Evolutionary conservation across 2,113 vertebrate genomes (phyloP).

Genomic region (Pristiophorus japonicus): DNA sequence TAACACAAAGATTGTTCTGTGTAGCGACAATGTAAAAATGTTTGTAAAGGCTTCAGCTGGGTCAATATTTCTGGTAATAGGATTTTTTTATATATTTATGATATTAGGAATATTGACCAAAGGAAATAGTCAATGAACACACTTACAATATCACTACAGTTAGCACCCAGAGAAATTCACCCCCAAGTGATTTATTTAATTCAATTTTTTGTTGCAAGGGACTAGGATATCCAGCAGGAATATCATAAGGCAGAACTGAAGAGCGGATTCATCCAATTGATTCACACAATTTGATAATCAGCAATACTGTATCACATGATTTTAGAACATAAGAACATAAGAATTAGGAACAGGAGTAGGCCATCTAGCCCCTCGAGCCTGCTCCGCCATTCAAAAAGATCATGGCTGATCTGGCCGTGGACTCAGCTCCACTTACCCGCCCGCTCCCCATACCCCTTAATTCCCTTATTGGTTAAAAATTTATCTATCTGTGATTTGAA

Average conservation of each 20-base stretch:
- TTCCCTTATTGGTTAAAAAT: no score
- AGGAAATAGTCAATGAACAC: background rate
- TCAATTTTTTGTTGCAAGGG: background rate
- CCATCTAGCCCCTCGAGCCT: no score
- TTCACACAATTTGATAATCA: background rate
- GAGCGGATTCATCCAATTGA: background rate
- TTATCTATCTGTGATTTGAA: no score
- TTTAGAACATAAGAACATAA: no score
- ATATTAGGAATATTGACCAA: background rate
- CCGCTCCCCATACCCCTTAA: no score
- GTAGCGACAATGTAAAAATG: no score
- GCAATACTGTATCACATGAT: background rate
- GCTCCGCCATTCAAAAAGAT: no score
- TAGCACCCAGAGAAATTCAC: background rate
- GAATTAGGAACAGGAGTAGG: no score
- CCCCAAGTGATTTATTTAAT: background rate
- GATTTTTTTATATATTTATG: background rate
- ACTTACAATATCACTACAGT: background rate
- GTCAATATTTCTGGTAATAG: background rate
- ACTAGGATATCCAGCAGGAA: no score
- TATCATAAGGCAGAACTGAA: background rate
- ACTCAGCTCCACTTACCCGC: no score
- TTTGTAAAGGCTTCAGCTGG: background rate
- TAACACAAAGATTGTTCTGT: background rate
- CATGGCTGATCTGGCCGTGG: no score